A percentile compares a stretch with the other conserved stretches of the same genome.
These are phyloP conservation scores for Atherinosoma microstoma DNA, from an alignment of 2,797 vertebrate species.

Conservation along the genomic window DNA sequence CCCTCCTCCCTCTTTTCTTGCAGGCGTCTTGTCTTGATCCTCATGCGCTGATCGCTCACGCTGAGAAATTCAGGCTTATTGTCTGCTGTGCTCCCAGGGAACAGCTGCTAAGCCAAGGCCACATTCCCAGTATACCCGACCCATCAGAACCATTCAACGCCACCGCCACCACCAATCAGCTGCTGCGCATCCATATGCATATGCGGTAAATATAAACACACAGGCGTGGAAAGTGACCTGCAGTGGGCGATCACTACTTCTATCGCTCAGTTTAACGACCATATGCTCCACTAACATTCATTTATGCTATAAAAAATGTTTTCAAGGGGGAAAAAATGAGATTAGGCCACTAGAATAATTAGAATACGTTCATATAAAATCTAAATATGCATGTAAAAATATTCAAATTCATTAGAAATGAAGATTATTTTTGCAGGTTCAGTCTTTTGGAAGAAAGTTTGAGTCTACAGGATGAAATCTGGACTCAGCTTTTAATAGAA, in stretches of 20 bases:
- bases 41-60: constrained; percentile 78
- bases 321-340: background rate
- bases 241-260: constrained; percentile 23
- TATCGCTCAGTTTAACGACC: constrained; percentile 25
- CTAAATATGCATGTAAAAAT: background rate
- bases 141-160: constrained; percentile 75
- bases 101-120: constrained; percentile 86
- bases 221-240: constrained; percentile 42
- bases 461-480: constrained; percentile 21
- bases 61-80: constrained; percentile 81
- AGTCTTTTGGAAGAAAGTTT: constrained; percentile 11
- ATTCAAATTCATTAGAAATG: background rate
- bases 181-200: constrained; percentile 80
- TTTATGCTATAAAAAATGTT: constrained; percentile 8
- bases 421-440: background rate
- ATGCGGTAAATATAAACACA: constrained; percentile 32
- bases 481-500: constrained; percentile 58
- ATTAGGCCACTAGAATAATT: background rate
- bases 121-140: constrained; percentile 76
- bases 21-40: constrained; percentile 60
- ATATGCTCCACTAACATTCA: constrained; percentile 42
- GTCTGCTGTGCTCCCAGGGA: constrained; percentile 84
- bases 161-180: constrained; percentile 71
- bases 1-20: constrained; percentile 25
- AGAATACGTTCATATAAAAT: background rate